These are phyloP conservation scores for Camponotus vicinus DNA, from an alignment of 1,140 invertebrate genomes.

Conservation along the genomic window DNA sequence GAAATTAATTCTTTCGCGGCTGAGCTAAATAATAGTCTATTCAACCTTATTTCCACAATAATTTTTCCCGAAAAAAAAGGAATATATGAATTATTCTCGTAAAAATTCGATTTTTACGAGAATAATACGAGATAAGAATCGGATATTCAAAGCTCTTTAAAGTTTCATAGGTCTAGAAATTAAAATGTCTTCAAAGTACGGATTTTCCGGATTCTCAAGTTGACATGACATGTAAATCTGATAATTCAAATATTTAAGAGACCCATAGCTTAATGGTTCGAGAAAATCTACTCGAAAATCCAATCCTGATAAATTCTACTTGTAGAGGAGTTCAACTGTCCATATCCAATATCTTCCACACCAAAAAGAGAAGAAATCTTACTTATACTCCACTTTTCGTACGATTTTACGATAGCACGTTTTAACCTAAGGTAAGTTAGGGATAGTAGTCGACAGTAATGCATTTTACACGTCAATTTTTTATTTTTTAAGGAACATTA, in stretches of 20 bases:
- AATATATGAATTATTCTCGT: background rate
- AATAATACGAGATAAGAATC: background rate
- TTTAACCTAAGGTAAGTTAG: constrained; percentile 47
- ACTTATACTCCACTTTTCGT: constrained; percentile 34
- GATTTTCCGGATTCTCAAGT: background rate
- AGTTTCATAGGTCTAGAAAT: background rate
- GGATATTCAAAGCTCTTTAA: background rate
- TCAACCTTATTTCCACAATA: constrained; percentile 12
- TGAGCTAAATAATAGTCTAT: constrained; percentile 9
- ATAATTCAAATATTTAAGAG: background rate
- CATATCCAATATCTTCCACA: constrained; percentile 5
- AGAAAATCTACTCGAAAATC: constrained; percentile 22
- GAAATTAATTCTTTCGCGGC: constrained; percentile 5
- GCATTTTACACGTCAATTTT: constrained; percentile 68
- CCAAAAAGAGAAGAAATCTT: constrained; percentile 34
- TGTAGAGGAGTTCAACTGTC: background rate
- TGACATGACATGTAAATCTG: background rate
- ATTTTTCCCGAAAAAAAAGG: background rate
- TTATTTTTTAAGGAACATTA: constrained; percentile 57
- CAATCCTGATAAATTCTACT: constrained; percentile 2
- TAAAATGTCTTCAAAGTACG: no score
- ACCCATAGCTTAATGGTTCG: constrained; percentile 16
- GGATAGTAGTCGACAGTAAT: background rate
- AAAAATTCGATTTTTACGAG: background rate
- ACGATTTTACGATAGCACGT: constrained; percentile 70